Base-by-base conservation (phyloP, 2,888 invertebrate genomes). In the Mesochorus sp. region DNA sequence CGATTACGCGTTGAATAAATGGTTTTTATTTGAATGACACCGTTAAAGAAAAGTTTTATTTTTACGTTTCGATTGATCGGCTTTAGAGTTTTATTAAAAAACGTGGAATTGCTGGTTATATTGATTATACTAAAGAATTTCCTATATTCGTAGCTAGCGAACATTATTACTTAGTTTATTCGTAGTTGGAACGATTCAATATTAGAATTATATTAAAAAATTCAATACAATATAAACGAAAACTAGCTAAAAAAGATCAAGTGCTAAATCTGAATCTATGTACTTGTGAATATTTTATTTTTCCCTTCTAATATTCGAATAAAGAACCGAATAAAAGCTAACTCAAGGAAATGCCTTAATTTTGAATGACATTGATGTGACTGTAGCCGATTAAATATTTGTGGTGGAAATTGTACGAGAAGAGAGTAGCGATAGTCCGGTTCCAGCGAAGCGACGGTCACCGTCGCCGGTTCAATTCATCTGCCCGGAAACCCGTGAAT, bases 361-460 rank as follows among this genome's bases (percentile, higher is more conserved):
- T 71, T n/a, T 12, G 47, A 42, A 64, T 64, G 39, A 12, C 39
- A 79, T 85, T 83, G 81, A 12, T 55, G 42, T 37, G 39, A 57
- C 28, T 55, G 42, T 62, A n/a, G 8, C 34, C 14, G 76, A 28
- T 84, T 84, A 85, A 86, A 86, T 86, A 86, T 86, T 86, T 86
- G 85, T 76, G 47, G 3, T 34, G 71, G 62, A 67, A 71, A 80
- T 14, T 28, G 37, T 37, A 28, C 4, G 26, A 28, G 26, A 10
- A 8, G 14, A 28, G 28, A 37, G 49, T 34, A 24, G 64, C 31
- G 31, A 34, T 42, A 44, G 67, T 31, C 51, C 59, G 12, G 66
- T 28, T 44, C n/a, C n/a, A 37, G 57, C 19, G 55, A 57, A 68
- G 55, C 55, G 62, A 73, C 57, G 67, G 26, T 68, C 59, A 59